Evolutionary conservation across 2,113 vertebrate genomes (phyloP), one percentile per base, ranked within the genome.

Genomic region (Nerophis lumbriciformis): DNA sequence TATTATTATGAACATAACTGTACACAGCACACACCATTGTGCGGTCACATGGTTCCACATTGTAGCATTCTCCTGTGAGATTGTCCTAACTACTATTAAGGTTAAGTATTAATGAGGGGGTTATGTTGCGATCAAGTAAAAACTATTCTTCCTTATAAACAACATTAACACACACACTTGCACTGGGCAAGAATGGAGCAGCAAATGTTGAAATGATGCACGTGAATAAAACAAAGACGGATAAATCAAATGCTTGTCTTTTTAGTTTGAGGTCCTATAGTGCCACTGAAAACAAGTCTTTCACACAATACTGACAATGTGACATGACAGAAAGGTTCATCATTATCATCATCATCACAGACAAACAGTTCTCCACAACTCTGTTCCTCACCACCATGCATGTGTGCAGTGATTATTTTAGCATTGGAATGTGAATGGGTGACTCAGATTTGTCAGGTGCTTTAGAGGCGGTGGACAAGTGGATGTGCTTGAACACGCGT

Each of bases 401-500:
- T 50, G 57, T 50, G 50, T 74, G 49, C 4, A 53, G 49, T 28
- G 19, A 13, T 37, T 37, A 54, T 59, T 11, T 53, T 66, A 72
- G 65, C 15, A 50, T 28, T 38, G 48, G 60, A 44, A 59, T 63
- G 66, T 70, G 50, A 51, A 60, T 44, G 3, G 19, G 60, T 57
- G 59, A 72, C 53, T 59, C 36, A 35, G 44, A 53, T 54, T 37
- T 37, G 8, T 21, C 19, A 35, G 48, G 65, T 69, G 68, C 53
- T 71, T 69, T 39, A 42, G 16, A 66, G 55, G 48, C 13, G 65
- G 59, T 62, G 49, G 62, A 60, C 53, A 61, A 37, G 16, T 68
- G 71, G 69, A 53, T 63, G 68, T 63, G 56, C 47, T 64, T 58
- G 50, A 71, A 62, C 62, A 66, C 52, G 53, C 75, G 7, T 82